These are phyloP conservation scores for Octopus sinensis DNA, from an alignment of 1,140 invertebrate species.

Conservation along the genomic window DNA sequence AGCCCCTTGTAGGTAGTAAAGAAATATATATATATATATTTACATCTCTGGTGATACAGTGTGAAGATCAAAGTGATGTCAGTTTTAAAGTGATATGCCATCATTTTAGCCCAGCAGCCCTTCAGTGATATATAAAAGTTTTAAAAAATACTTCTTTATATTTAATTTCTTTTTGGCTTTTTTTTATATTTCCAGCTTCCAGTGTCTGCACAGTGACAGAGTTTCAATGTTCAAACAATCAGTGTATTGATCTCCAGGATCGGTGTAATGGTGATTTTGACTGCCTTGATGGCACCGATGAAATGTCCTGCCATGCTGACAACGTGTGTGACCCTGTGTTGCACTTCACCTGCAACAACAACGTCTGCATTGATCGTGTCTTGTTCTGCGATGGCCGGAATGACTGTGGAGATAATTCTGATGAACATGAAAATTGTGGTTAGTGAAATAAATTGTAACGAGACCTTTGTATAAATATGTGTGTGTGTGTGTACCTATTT, in stretches of 20 bases:
- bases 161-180: neutral
- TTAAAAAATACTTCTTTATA: neutral
- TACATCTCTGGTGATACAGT: too few species aligned
- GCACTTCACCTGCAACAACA: neutral
- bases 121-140: too few species aligned
- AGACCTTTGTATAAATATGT: too few species aligned
- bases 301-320: constrained; percentile 8
- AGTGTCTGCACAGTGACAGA: neutral
- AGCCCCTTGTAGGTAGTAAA: too few species aligned
- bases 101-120: too few species aligned
- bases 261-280: constrained; percentile 94
- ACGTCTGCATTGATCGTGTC: neutral
- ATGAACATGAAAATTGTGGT: constrained; percentile 61
- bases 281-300: constrained; percentile 74
- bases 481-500: too few species aligned
- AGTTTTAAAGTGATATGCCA: too few species aligned
- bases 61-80: too few species aligned
- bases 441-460: constrained; percentile 5
- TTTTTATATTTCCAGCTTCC: neutral
- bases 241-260: constrained; percentile 91
- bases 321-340: neutral
- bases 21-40: too few species aligned
- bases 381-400: constrained; percentile 27
- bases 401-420: constrained; percentile 59
- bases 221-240: constrained; percentile 57